Evolutionary conservation across 1,140 invertebrate genomes (phyloP).

Genomic region (Diorhabda carinulata): DNA sequence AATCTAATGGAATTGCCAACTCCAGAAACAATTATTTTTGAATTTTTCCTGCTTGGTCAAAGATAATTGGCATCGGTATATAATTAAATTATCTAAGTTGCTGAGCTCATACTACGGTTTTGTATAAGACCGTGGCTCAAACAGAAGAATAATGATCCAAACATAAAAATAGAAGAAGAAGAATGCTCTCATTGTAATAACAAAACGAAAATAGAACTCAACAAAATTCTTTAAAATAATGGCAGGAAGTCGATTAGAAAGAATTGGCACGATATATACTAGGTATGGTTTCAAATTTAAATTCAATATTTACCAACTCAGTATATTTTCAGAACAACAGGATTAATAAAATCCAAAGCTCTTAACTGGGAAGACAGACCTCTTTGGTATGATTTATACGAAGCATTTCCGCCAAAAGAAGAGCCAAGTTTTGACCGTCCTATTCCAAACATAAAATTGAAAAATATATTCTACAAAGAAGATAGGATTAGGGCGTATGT

Average conservation of each 20-base stretch:
- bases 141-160: too few species aligned
- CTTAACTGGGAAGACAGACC: slow-evolving; percentile 74
- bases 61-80: too few species aligned
- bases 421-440: slow-evolving; percentile 70
- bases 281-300: slow-evolving; percentile 50
- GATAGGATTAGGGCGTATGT: slow-evolving; percentile 81
- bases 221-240: slow-evolving; percentile 40
- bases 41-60: too few species aligned
- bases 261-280: slow-evolving; percentile 67
- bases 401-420: slow-evolving; percentile 77
- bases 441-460: slow-evolving; percentile 55
- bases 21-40: too few species aligned
- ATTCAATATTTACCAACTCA: slow-evolving; percentile 11
- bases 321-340: slow-evolving; percentile 59
- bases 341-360: slow-evolving; percentile 69
- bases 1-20: too few species aligned
- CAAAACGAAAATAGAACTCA: too few species aligned
- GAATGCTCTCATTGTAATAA: too few species aligned
- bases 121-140: too few species aligned
- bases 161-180: too few species aligned
- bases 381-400: slow-evolving; percentile 87
- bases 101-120: too few species aligned
- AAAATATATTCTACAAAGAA: slow-evolving; percentile 79
- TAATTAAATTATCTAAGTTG: too few species aligned
- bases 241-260: slow-evolving; percentile 66